phyloP scores from a whole-genome alignment of 2,888 invertebrate genomes.

The Yponomeuta sedellus region DNA sequence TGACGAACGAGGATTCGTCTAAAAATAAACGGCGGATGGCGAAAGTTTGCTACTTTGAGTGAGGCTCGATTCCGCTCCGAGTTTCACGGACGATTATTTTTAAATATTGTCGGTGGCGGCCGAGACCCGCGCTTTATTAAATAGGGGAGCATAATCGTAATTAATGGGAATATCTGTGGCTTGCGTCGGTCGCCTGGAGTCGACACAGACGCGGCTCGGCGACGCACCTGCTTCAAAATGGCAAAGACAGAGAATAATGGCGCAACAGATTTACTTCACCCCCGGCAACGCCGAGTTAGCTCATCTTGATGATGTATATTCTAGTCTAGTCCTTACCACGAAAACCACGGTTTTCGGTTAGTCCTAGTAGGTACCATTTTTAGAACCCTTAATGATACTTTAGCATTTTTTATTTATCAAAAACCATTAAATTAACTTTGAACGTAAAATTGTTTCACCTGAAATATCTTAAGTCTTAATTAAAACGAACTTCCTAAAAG shows the following conservation, averaged over 20 bases:
- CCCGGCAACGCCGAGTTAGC: not conserved
- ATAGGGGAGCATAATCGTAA: slow-evolving; percentile 3
- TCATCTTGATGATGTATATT: no score
- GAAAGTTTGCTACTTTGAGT: not conserved
- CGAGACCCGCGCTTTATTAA: not conserved
- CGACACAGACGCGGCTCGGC: not conserved
- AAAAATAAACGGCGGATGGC: slow-evolving; percentile 1
- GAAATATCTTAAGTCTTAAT: no score
- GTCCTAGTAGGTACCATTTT: no score
- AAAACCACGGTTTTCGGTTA: no score
- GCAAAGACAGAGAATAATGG: not conserved
- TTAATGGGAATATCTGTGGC: not conserved
- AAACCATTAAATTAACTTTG: no score
- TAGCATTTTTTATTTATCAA: no score
- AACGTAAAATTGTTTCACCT: no score
- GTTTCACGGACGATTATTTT: not conserved
- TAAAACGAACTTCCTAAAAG: no score
- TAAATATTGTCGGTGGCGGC: not conserved
- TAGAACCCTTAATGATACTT: no score
- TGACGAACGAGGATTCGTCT: not conserved
- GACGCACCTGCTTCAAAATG: not conserved
- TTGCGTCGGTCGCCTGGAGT: not conserved
- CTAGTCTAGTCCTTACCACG: no score
- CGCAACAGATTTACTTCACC: not conserved
- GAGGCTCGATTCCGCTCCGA: not conserved